Conservation (phyloP, 2,797 vertebrate species). For the Cryptoprocta ferox region DNA sequence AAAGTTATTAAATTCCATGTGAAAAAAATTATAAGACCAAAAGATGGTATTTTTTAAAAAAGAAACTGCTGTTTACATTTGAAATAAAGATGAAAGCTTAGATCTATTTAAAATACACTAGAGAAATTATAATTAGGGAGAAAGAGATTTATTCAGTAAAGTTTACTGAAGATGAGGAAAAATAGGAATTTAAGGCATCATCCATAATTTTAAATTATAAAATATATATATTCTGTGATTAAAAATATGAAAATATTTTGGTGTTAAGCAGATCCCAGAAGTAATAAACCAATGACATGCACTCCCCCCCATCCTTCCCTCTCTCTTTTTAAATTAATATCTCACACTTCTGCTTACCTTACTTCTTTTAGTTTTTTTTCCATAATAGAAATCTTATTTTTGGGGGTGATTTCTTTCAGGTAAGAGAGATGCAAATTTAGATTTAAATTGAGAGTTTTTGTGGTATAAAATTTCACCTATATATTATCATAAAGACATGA, state of each 20-base stretch:
- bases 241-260: conserved; percentile 45
- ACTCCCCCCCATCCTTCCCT: background rate
- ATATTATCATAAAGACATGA: background rate
- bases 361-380: background rate
- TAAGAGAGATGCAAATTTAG: background rate
- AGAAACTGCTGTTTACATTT: background rate
- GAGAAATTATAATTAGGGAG: conserved; percentile 39
- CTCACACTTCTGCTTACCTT: conserved; percentile 3
- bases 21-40: background rate
- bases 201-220: background rate
- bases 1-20: background rate
- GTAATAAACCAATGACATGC: background rate
- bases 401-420: background rate
- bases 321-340: background rate
- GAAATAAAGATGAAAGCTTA: background rate
- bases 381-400: background rate
- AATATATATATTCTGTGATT: background rate
- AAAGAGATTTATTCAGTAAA: background rate
- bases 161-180: background rate
- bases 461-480: background rate
- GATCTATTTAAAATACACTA: background rate
- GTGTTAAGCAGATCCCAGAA: background rate
- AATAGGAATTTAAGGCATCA: background rate
- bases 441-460: background rate
- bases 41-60: background rate